Conservation (phyloP, 1,140 invertebrate species). For the Andricus grossulariae region DNA sequence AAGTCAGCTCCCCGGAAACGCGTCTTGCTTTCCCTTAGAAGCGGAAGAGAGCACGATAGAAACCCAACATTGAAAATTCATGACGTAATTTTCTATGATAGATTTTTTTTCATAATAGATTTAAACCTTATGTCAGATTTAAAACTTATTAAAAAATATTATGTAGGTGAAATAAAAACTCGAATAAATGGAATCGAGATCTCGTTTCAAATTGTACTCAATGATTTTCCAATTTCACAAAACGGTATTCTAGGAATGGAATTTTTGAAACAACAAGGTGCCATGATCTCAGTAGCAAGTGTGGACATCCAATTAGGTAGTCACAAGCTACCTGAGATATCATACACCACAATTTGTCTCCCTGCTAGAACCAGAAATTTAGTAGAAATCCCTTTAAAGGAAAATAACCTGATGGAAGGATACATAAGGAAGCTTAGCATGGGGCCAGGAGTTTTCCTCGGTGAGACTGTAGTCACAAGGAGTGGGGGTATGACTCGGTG, state of each 20-base stretch:
- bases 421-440: background rate
- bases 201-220: background rate
- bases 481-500: background rate
- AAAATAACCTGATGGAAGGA: background rate
- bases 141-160: background rate
- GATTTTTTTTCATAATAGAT: background rate
- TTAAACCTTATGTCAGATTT: background rate
- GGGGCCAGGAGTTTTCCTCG: background rate
- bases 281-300: background rate
- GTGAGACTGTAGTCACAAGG: background rate
- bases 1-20: too few relatives aligned
- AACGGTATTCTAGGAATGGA: slow-evolving; percentile 21
- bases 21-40: too few relatives aligned
- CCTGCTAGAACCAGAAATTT: background rate
- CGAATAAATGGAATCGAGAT: background rate
- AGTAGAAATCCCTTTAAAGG: background rate
- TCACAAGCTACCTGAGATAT: background rate
- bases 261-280: too few relatives aligned
- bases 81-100: background rate
- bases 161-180: background rate
- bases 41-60: background rate
- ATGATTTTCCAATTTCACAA: slow-evolving; percentile 31
- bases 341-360: too few relatives aligned
- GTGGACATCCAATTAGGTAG: background rate
- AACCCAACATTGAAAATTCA: background rate